phyloP scores from a whole-genome alignment of 2,113 vertebrate species.

The Ptyas mucosa region DNA sequence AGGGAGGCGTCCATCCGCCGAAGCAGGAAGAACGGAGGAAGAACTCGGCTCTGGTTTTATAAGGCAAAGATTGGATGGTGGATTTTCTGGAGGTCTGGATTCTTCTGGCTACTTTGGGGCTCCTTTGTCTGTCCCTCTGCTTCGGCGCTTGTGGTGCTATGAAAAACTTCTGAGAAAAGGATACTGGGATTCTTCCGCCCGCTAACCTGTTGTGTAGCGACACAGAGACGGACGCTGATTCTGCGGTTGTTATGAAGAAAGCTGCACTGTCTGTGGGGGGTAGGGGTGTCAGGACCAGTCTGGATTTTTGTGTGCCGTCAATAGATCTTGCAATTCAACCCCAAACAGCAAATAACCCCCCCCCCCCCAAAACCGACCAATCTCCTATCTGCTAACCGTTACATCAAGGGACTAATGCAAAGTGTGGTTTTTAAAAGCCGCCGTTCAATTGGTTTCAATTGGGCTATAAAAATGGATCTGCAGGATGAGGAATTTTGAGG shows the following conservation, averaged over 20 bases:
- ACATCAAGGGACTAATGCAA: not conserved
- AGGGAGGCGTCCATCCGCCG: not conserved
- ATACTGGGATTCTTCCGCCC: not conserved
- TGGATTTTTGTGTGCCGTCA: not conserved
- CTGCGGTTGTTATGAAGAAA: not conserved
- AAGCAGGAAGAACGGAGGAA: not conserved
- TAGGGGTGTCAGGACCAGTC: conserved; percentile 13
- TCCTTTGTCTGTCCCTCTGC: too few relatives aligned
- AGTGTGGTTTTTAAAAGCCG: not conserved
- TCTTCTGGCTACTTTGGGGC: not conserved
- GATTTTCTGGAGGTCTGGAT: too few relatives aligned
- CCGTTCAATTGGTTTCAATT: not conserved
- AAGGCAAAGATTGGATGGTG: not conserved
- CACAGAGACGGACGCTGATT: not conserved
- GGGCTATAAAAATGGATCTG: not conserved
- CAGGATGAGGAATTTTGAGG: not conserved
- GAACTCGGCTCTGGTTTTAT: not conserved
- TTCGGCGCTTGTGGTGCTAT: not conserved
- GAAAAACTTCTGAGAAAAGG: not conserved
- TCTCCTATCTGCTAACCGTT: not conserved
- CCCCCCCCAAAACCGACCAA: too few relatives aligned
- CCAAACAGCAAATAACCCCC: not conserved
- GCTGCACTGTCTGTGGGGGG: not conserved
- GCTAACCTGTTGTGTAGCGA: not conserved
- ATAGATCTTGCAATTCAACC: not conserved